phyloP scores from a whole-genome alignment of 2,113 vertebrate genomes.

The Zosterops hypoxanthus region DNA sequence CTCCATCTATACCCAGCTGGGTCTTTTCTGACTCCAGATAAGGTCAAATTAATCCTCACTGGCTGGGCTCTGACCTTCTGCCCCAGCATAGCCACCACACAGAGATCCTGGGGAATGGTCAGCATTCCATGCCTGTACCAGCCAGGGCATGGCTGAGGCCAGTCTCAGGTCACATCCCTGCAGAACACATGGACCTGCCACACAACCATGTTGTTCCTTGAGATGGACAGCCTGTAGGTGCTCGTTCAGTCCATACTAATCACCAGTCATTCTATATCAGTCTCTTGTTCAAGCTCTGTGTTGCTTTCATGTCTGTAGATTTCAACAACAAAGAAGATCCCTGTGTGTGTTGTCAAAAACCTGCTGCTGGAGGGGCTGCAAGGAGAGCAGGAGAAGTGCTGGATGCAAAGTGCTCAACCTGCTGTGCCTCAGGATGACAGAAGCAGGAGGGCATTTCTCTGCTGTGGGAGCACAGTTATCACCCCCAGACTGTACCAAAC shows the following conservation, averaged over 20 bases:
- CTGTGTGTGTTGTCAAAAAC: not conserved
- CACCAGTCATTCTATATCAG: fast-evolving
- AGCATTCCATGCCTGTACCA: not conserved
- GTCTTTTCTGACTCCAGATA: not conserved
- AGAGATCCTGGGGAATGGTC: not conserved
- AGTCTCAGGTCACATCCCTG: not conserved
- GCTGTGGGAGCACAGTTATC: not conserved
- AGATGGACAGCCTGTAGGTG: not conserved
- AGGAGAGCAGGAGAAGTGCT: not conserved
- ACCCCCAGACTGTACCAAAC: not conserved
- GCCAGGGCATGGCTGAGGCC: not conserved
- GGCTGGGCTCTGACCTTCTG: not conserved
- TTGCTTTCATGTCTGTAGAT: not conserved
- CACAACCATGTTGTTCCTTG: fast-evolving
- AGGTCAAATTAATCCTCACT: not conserved
- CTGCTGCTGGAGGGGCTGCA: not conserved
- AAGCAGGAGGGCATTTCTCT: not conserved
- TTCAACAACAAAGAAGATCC: not conserved
- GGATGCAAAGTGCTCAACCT: fast-evolving
- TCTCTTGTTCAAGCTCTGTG: not conserved
- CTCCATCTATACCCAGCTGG: not conserved
- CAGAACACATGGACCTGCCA: not conserved
- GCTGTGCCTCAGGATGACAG: fast-evolving
- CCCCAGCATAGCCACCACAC: not conserved
- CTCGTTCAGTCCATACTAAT: not conserved